These are phyloP conservation scores for Tetramorium parvispinum DNA, from an alignment of 1,140 invertebrate genomes.

Conservation along the genomic window DNA sequence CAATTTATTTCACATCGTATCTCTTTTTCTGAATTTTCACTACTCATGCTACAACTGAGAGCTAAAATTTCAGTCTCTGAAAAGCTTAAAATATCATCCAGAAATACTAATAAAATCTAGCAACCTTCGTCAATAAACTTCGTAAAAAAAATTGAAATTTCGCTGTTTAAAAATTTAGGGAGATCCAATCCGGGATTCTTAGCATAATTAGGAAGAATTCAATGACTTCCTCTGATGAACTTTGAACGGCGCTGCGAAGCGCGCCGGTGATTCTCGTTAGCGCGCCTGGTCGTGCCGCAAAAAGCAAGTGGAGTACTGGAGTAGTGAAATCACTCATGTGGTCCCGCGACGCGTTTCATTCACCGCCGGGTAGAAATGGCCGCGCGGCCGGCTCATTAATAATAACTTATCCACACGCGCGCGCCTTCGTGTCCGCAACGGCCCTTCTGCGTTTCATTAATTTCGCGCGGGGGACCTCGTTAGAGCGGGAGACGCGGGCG, in stretches of 20 bases:
- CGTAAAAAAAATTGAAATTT: neutral
- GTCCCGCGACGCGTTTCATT: constrained; percentile 58
- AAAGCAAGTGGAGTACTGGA: constrained; percentile 41
- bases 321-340: constrained; percentile 56
- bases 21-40: neutral
- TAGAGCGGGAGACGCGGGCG: constrained; percentile 47
- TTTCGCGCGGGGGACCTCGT: constrained; percentile 57
- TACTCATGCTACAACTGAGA: neutral
- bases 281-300: constrained; percentile 52
- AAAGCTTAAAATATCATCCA: neutral
- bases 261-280: constrained; percentile 57
- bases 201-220: neutral
- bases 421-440: constrained; percentile 13
- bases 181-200: neutral
- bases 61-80: neutral
- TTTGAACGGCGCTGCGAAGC: constrained; percentile 8
- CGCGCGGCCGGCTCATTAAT: constrained; percentile 56
- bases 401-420: constrained; percentile 62
- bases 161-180: neutral
- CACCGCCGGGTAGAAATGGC: constrained; percentile 54
- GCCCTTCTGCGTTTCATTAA: constrained; percentile 60
- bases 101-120: neutral
- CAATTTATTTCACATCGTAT: neutral
- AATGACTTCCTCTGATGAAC: constrained; percentile 28
- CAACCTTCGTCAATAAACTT: neutral